Conservation (phyloP, 2,113 vertebrate genomes). For the Eonycteris spelaea region DNA sequence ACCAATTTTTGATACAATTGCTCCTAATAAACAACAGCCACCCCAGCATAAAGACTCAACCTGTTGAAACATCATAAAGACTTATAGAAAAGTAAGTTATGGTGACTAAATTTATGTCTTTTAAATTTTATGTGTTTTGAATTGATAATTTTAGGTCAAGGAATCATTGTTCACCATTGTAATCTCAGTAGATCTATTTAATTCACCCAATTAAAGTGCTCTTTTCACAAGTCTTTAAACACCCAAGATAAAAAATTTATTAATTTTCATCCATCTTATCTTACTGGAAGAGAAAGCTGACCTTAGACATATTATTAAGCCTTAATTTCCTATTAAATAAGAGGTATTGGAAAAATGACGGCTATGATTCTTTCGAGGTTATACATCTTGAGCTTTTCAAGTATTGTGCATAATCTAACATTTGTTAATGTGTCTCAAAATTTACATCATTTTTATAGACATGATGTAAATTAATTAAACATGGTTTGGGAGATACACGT, state of each 20-base stretch:
- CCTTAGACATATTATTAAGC: not conserved
- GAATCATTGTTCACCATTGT: not conserved
- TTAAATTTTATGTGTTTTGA: not conserved
- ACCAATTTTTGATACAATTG: not conserved
- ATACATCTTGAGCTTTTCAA: not conserved
- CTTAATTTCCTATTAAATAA: not conserved
- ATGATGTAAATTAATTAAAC: conserved; percentile 23
- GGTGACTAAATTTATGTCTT: not conserved
- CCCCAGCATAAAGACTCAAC: not conserved
- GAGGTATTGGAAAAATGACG: not conserved
- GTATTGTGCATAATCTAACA: not conserved
- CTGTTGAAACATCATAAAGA: not conserved
- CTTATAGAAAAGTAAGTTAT: not conserved
- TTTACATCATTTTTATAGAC: not conserved
- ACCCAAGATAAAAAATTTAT: not conserved
- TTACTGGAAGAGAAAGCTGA: not conserved
- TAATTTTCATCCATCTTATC: not conserved
- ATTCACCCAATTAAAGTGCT: not conserved
- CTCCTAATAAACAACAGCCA: not conserved
- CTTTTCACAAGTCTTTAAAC: conserved; percentile 1
- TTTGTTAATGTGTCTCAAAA: not conserved
- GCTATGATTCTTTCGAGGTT: not conserved
- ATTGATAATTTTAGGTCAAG: not conserved
- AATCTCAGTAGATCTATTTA: not conserved
- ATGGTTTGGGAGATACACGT: not conserved